Percentiles rank a stretch among this genome's conserved stretches.
phyloP scores from a whole-genome alignment of 2,888 invertebrate species.

The Chirona hameri region DNA sequence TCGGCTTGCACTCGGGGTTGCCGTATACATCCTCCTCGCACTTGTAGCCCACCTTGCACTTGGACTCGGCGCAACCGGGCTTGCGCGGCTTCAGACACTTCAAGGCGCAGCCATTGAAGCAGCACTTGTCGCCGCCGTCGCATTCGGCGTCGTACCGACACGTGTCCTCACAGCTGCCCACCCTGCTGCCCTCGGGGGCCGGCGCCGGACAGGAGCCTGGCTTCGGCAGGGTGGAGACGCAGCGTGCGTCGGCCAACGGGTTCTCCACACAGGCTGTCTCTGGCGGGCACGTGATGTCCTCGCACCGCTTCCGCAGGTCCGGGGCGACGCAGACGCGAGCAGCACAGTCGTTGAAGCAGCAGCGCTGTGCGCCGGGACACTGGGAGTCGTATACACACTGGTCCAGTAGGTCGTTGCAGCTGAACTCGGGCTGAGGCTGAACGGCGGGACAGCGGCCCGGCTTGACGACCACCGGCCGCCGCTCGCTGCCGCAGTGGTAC shows the following conservation, averaged over 20 bases:
- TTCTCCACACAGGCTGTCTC: background rate
- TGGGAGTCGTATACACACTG: background rate
- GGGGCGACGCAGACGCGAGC: background rate
- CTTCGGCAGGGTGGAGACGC: background rate
- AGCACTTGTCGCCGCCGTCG: conserved; percentile 23
- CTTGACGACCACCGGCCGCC: background rate
- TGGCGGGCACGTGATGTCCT: background rate
- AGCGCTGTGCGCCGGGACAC: conserved; percentile 8
- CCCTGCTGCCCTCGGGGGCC: no score
- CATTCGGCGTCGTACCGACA: background rate
- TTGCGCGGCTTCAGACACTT: background rate
- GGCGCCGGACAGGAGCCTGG: background rate
- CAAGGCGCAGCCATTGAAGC: conserved; percentile 1
- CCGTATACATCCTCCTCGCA: background rate
- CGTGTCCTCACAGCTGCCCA: background rate
- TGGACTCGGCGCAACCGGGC: conserved; percentile 4
- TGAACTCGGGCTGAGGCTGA: background rate
- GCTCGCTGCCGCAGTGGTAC: background rate
- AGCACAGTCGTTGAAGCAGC: background rate
- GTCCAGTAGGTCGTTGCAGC: background rate
- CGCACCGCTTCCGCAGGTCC: background rate
- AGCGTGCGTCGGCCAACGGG: background rate
- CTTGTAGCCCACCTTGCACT: conserved; percentile 26
- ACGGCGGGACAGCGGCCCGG: conserved; percentile 1
- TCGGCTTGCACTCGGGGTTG: conserved; percentile 22